Evolutionary conservation across 37 sponge, comb jelly and placozoan species (phyloP), one percentile per base, ranked within the genome.

Genomic region (Halichondria panicea): DNA sequence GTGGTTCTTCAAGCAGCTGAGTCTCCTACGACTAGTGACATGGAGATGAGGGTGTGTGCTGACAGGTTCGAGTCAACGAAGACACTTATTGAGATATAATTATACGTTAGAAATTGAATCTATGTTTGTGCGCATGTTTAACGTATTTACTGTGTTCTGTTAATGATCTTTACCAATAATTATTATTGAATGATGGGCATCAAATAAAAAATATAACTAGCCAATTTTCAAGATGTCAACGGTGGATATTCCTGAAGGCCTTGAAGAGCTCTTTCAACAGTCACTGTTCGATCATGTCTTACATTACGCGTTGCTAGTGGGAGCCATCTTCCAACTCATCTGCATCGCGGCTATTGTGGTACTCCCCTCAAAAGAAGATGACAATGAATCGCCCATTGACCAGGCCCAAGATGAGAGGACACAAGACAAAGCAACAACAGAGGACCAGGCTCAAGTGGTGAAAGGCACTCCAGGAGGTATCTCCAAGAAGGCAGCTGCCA

Each of bases 261-360:
- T 75, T 25, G 68, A 78, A 37, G 78, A 78, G 32, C 78, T 78
- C 0, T 78, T 78, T 56, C 67, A 78, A n/a, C 78, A 78, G 40
- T 55, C 78, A 28, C 55, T 55, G 68, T 68, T 75, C 7, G 84
- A 83, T 41, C 75, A 75, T 63, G 21, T 86, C 25, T 75, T 86
- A 11, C 87, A 86, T 52, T 78, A 79, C 41, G 87, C 80, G 15
- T 44, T 86, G 42, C 28, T 79, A 45, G 25, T 86, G 32, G 87
- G 87, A 1, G 87, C 87, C 58, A 34, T 86, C 36, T 78, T 86
- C 35, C 87, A 86, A 25, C 74, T 86, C 30, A 30, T 86, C 48
- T 78, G 79, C 37, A 86, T 86, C 13, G 72, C 80, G 21, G 87
- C 87, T 38, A 86, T 86, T 27, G 60, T 86, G n/a, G 52, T 86